Percentiles rank a stretch among this genome's conserved stretches.
Conservation (phyloP, 2,797 vertebrate genomes). For the Sebastolobus altivelis region DNA sequence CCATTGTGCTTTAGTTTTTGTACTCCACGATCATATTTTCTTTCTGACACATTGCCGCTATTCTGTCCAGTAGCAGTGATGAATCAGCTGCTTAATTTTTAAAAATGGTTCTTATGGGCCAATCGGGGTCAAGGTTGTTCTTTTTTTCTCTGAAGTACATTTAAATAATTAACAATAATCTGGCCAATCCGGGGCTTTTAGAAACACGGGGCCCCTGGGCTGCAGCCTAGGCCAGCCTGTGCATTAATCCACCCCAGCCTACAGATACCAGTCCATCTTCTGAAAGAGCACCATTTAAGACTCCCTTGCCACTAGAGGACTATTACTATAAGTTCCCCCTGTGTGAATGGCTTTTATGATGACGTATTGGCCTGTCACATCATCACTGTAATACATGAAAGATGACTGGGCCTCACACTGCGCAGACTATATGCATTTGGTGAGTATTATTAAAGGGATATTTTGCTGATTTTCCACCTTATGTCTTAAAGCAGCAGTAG, state of each 20-base stretch:
- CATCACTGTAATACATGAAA: conserved; percentile 54
- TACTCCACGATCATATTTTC: too few species aligned
- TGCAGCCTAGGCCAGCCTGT: too few species aligned
- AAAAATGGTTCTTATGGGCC: too few species aligned
- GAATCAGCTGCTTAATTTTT: too few species aligned
- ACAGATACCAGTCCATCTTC: conserved; percentile 81
- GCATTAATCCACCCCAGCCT: conserved; percentile 22
- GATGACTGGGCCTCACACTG: conserved; percentile 31
- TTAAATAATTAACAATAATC: too few species aligned
- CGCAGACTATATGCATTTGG: conserved; percentile 18
- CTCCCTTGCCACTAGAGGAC: conserved; percentile 70
- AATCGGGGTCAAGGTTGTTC: too few species aligned
- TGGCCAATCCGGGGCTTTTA: too few species aligned
- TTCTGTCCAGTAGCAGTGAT: too few species aligned
- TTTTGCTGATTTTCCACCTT: conserved; percentile 21
- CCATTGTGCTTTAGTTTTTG: too few species aligned
- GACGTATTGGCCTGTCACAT: conserved; percentile 51
- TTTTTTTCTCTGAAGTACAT: too few species aligned
- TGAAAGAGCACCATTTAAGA: conserved; percentile 81
- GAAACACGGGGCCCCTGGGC: too few species aligned
- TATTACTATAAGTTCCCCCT: conserved; percentile 75
- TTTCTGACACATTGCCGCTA: too few species aligned
- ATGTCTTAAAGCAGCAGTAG: not conserved
- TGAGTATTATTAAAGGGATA: conserved; percentile 29
- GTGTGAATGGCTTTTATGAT: conserved; percentile 69